Percentiles rank a stretch among this genome's conserved stretches.
Evolutionary conservation across 2,888 invertebrate genomes (phyloP).

Genomic region (Trachelus iudaicus): DNA sequence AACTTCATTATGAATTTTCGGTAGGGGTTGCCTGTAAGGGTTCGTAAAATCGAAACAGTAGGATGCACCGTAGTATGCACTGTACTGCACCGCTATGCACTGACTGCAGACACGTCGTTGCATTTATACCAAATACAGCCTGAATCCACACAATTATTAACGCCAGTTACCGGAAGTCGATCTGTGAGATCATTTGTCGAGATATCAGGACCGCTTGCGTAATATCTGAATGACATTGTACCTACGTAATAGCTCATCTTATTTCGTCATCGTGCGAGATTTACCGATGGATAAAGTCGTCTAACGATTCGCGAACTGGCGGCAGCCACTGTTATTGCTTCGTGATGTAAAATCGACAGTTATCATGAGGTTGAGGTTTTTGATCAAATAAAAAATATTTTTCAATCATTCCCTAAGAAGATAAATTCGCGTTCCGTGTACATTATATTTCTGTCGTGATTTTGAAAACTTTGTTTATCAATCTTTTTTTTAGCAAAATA

Average conservation of each 20-base stretch:
- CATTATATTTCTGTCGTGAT: neutral
- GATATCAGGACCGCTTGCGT: neutral
- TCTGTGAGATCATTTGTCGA: neutral
- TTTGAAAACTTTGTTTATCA: neutral
- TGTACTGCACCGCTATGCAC: neutral
- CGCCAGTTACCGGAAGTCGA: neutral
- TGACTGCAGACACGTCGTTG: neutral
- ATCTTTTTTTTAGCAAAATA: neutral
- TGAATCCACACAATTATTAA: neutral
- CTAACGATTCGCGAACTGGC: neutral
- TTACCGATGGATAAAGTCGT: neutral
- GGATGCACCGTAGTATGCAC: neutral
- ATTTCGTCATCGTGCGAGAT: neutral
- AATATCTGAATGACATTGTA: neutral
- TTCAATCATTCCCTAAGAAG: too few relatives aligned
- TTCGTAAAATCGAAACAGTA: neutral
- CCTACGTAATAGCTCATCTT: neutral
- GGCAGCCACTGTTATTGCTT: neutral
- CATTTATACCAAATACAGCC: neutral
- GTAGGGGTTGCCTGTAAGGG: neutral
- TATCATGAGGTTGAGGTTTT: neutral
- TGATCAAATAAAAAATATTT: too few relatives aligned
- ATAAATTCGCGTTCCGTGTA: too few relatives aligned
- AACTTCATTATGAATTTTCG: neutral
- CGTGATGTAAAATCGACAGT: neutral